phyloP scores from a whole-genome alignment of 2,797 vertebrate genomes.

The Dipus sagitta region DNA sequence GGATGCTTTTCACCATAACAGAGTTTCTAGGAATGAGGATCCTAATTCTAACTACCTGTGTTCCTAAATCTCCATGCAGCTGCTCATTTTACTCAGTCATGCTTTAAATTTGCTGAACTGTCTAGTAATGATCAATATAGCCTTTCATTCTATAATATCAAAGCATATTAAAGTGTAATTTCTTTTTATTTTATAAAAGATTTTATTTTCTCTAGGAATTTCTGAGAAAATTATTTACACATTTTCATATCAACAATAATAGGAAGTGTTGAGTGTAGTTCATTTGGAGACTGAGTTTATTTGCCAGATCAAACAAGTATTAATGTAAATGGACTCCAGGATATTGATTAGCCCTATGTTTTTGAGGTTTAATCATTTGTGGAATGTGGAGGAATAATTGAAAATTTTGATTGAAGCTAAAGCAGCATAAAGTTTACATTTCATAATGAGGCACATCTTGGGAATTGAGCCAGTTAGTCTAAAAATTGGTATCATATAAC shows the following conservation, averaged over 20 bases:
- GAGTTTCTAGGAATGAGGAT: not conserved
- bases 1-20: not conserved
- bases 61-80: not conserved
- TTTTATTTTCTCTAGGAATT: constrained; percentile 19
- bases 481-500: constrained; percentile 20
- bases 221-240: not conserved
- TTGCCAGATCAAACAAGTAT: constrained; percentile 43
- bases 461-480: constrained; percentile 56
- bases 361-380: constrained; percentile 23
- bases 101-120: not conserved
- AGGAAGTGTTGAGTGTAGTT: not conserved
- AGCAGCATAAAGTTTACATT: constrained; percentile 50
- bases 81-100: not conserved
- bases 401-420: constrained; percentile 47
- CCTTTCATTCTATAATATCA: not conserved
- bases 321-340: not conserved
- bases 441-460: constrained; percentile 49
- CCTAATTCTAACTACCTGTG: not conserved
- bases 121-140: not conserved
- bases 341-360: not conserved
- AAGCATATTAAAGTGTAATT: not conserved
- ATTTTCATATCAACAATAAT: not conserved
- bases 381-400: not conserved
- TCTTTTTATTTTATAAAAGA: not conserved
- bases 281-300: not conserved